A percentile compares a stretch with the other conserved stretches of the same genome.
phyloP scores from a whole-genome alignment of 2,797 vertebrate species.

The Coregonus sp. region DNA sequence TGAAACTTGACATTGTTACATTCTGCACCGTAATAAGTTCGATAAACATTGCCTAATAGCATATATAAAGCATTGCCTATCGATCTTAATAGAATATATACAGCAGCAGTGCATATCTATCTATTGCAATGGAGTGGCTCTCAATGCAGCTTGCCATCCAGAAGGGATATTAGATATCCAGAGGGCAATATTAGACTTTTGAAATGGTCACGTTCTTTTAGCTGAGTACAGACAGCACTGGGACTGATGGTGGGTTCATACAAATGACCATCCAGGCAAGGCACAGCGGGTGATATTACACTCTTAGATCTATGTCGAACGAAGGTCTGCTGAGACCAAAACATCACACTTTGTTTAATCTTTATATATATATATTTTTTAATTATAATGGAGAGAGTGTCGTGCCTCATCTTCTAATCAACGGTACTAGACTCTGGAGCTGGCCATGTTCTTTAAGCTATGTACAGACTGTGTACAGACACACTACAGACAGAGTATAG shows the following conservation, averaged over 20 bases:
- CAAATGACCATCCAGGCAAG: background rate
- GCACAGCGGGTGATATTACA: background rate
- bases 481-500: background rate
- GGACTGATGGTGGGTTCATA: too few species aligned
- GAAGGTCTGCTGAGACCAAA: background rate
- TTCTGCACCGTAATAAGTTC: background rate
- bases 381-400: too few species aligned
- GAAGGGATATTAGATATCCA: too few species aligned
- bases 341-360: background rate
- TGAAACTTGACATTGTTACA: slow-evolving; percentile 6
- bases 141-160: background rate
- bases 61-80: background rate
- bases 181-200: background rate
- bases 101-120: background rate
- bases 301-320: background rate
- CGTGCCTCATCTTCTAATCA: background rate
- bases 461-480: background rate
- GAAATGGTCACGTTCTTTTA: background rate
- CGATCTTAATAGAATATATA: background rate
- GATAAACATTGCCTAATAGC: background rate
- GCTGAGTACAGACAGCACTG: background rate
- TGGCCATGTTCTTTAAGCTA: background rate
- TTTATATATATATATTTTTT: background rate
- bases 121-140: background rate
- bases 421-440: background rate